A percentile compares a stretch with the other conserved stretches of the same genome.
Conservation (phyloP, 2,797 vertebrate species). For the Sparidentex hasta region DNA sequence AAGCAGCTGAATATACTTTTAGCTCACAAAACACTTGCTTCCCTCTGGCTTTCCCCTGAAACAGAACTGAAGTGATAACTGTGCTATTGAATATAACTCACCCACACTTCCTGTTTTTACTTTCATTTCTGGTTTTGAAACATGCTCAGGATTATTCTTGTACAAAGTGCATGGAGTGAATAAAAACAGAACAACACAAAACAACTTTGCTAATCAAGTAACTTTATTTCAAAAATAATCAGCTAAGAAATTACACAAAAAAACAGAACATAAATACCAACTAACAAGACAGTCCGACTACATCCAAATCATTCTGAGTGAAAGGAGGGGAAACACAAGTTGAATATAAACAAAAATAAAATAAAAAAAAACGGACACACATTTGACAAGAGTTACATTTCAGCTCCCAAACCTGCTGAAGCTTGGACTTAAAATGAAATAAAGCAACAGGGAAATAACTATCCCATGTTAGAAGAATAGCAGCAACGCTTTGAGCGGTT, state of each 20-base stretch:
- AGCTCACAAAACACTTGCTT: conserved; percentile 1
- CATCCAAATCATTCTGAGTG: conserved; percentile 24
- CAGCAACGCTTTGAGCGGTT: conserved; percentile 76
- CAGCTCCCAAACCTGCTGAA: conserved; percentile 35
- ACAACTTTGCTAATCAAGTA: conserved; percentile 44
- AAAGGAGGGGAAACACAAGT: conserved; percentile 31
- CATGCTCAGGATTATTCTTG: no score
- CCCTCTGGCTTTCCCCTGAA: background rate
- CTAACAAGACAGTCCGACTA: conserved; percentile 38
- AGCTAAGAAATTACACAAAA: conserved; percentile 60
- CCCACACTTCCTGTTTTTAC: conserved; percentile 76
- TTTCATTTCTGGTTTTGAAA: conserved; percentile 76
- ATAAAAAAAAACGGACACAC: conserved; percentile 6
- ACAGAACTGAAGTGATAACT: conserved; percentile 20
- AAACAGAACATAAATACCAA: conserved; percentile 57
- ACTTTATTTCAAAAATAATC: conserved; percentile 72
- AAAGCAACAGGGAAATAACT: conserved; percentile 32
- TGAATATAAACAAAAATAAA: conserved; percentile 18
- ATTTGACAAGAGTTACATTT: conserved; percentile 46
- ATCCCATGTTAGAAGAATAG: conserved; percentile 64
- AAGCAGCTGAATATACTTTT: conserved; percentile 15
- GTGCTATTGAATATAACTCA: background rate
- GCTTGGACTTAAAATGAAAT: conserved; percentile 29
- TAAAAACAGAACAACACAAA: background rate
- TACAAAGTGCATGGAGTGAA: background rate